A percentile compares a stretch with the other conserved stretches of the same genome.
These are phyloP conservation scores for Crotalus helleri DNA, from an alignment of 2,113 vertebrate species.

Conservation along the genomic window DNA sequence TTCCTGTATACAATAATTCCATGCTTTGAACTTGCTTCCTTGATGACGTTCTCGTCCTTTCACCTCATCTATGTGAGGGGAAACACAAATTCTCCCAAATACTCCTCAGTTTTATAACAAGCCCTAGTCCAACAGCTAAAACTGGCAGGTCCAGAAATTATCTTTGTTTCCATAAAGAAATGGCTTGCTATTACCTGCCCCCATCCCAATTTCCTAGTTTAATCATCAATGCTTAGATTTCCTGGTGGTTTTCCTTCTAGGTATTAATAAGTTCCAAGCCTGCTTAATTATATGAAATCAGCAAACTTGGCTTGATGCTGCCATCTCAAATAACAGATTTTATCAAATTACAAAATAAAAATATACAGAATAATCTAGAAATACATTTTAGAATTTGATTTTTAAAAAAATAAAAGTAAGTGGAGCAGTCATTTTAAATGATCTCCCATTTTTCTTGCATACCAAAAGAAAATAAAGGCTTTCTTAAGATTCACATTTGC, in stretches of 20 bases:
- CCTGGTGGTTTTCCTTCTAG: neutral
- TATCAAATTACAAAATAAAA: neutral
- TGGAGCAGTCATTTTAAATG: neutral
- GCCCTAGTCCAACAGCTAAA: neutral
- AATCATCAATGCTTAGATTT: neutral
- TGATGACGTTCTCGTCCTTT: neutral
- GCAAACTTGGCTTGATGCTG: neutral
- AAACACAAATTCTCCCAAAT: neutral
- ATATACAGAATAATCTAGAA: neutral
- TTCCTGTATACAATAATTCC: neutral
- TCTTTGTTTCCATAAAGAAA: neutral
- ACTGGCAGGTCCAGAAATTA: neutral
- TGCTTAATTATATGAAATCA: neutral
- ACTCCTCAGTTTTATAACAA: neutral
- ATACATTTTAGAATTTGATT: neutral
- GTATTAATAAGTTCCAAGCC: too few relatives aligned
- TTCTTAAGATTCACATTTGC: neutral
- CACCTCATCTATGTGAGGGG: neutral
- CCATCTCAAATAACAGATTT: neutral
- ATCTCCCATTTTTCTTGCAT: neutral
- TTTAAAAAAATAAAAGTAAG: neutral
- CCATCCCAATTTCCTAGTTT: neutral
- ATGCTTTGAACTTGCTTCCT: neutral
- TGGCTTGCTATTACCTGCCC: neutral
- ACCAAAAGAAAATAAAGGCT: neutral